Evolutionary conservation across 2,113 vertebrate genomes (phyloP).

Genomic region (Phoenicopterus ruber): DNA sequence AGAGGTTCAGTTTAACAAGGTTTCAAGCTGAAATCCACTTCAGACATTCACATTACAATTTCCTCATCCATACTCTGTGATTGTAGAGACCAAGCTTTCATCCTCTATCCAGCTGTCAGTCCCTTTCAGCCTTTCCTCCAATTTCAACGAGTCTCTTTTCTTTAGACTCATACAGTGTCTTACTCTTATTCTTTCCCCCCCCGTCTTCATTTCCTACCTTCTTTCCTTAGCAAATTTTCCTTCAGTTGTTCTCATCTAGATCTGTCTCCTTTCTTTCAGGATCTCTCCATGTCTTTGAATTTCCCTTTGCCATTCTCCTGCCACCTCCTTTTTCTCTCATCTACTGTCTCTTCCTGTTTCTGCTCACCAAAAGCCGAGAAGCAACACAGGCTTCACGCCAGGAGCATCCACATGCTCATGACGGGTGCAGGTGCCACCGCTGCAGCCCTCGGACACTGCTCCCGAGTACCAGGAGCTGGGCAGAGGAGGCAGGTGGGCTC

Average conservation of each 20-base stretch:
- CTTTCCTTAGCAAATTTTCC: not conserved
- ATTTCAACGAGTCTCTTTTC: not conserved
- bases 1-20: not conserved
- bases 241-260: not conserved
- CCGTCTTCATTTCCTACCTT: fast-evolving
- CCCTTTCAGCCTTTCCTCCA: not conserved
- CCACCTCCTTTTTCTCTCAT: not conserved
- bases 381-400: fast-evolving
- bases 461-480: not conserved
- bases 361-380: not conserved
- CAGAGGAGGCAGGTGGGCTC: not conserved
- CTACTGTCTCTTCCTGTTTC: not conserved
- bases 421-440: not conserved
- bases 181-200: not conserved
- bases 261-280: not conserved
- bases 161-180: not conserved
- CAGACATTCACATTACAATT: not conserved
- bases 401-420: not conserved
- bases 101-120: not conserved
- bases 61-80: not conserved
- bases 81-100: not conserved
- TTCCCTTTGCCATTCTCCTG: not conserved
- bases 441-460: not conserved
- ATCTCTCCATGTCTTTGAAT: not conserved
- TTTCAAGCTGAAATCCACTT: not conserved